A percentile compares a stretch with the other conserved stretches of the same genome.
phyloP scores from a whole-genome alignment of 2,113 vertebrate genomes.

The Dascyllus trimaculatus region DNA sequence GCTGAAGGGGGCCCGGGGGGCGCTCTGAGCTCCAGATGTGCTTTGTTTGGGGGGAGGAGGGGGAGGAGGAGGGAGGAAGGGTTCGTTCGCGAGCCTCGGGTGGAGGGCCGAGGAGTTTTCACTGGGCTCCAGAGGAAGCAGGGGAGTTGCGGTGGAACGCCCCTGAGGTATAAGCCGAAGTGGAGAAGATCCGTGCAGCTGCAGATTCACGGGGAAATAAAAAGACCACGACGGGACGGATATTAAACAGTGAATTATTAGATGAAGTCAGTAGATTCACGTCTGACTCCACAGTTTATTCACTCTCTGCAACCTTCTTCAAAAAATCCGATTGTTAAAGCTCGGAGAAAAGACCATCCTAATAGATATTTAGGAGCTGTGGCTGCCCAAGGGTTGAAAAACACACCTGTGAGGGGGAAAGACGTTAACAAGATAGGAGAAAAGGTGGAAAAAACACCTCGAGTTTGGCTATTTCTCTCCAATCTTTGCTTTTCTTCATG shows the following conservation, averaged over 20 bases:
- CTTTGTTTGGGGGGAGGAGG: constrained; percentile 21
- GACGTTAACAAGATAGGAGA: not conserved
- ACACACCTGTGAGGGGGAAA: not conserved
- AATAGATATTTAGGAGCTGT: too few species aligned
- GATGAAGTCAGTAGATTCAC: too few species aligned
- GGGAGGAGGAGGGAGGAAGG: constrained; percentile 22
- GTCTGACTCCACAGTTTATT: too few species aligned
- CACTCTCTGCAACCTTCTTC: too few species aligned
- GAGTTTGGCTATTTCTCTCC: not conserved
- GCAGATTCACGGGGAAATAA: not conserved
- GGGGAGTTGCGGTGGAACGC: not conserved
- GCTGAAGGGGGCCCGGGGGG: constrained; percentile 71
- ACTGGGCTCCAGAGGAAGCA: constrained; percentile 41
- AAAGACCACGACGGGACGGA: not conserved
- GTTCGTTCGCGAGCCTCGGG: constrained; percentile 14
- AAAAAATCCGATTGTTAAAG: not conserved
- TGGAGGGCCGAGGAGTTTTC: constrained; percentile 34
- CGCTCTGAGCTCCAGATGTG: constrained; percentile 80
- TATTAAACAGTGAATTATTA: too few species aligned
- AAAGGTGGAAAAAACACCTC: not conserved
- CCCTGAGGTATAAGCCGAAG: not conserved
- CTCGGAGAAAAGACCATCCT: not conserved
- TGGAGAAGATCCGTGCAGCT: not conserved
- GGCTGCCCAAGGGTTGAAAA: not conserved
- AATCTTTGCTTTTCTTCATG: not conserved